phyloP scores from a whole-genome alignment of 2,113 vertebrate genomes.

The Stigmatopora argus region DNA sequence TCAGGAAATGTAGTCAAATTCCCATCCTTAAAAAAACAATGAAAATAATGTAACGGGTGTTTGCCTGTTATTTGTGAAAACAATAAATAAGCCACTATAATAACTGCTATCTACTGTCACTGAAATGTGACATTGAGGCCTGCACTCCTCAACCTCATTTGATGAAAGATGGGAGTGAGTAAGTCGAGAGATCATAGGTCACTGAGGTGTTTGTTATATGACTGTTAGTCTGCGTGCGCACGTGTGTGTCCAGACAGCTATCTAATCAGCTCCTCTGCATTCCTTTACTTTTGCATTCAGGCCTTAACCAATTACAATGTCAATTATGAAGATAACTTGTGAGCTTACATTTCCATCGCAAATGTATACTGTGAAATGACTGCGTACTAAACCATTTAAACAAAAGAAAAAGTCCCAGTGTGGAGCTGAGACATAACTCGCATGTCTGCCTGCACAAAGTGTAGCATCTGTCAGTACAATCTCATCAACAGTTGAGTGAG shows the following conservation, averaged over 20 bases:
- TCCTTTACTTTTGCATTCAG: conserved; percentile 27
- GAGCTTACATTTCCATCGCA: conserved; percentile 24
- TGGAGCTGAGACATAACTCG: conserved; percentile 7
- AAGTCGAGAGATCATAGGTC: conserved; percentile 45
- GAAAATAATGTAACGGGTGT: not conserved
- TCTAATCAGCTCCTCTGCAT: conserved; percentile 50
- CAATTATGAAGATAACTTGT: conserved; percentile 20
- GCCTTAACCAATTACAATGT: conserved; percentile 15
- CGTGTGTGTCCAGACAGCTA: conserved; percentile 18
- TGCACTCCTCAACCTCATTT: conserved; percentile 4
- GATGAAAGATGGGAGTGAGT: not conserved
- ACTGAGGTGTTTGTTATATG: conserved; percentile 43
- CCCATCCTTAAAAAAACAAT: not conserved
- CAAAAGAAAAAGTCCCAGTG: not conserved
- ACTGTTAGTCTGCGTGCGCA: conserved; percentile 9
- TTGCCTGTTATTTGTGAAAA: not conserved
- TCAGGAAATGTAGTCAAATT: not conserved
- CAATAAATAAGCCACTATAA: conserved; percentile 9
- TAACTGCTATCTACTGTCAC: not conserved
- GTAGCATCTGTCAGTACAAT: conserved; percentile 32
- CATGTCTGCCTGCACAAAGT: conserved; percentile 10
- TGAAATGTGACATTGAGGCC: conserved; percentile 8
- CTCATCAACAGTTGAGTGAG: conserved; percentile 66
- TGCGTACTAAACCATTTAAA: not conserved
- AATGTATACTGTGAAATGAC: not conserved